These are phyloP conservation scores for Bimastos eiseni DNA, from an alignment of 2,888 invertebrate species.

Conservation along the genomic window DNA sequence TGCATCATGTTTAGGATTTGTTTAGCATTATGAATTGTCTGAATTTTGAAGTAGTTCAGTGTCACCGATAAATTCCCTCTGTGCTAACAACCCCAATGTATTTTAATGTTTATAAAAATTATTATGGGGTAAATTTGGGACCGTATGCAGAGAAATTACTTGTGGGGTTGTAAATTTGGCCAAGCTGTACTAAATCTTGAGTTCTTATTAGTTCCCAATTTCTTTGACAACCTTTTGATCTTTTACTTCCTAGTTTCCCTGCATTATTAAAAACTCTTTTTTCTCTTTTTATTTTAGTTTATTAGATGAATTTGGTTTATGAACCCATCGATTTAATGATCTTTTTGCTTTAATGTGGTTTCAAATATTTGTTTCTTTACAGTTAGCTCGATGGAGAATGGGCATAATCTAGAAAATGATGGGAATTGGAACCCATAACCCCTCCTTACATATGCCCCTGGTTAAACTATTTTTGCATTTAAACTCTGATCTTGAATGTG, in stretches of 20 bases:
- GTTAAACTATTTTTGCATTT: background rate
- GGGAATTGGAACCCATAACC: background rate
- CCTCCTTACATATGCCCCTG: background rate
- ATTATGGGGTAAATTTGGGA: background rate
- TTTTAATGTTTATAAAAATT: background rate
- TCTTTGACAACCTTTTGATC: background rate
- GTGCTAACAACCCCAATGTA: background rate
- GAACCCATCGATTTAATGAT: background rate
- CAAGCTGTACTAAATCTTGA: background rate
- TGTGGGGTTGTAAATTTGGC: background rate
- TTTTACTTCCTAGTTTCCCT: background rate
- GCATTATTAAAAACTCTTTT: background rate
- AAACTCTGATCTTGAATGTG: background rate
- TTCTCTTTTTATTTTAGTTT: background rate
- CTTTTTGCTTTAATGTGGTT: background rate
- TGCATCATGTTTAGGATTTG: constrained; percentile 2
- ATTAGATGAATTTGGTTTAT: background rate
- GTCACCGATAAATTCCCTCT: background rate
- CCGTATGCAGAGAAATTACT: background rate
- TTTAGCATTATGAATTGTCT: background rate
- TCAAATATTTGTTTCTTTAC: background rate
- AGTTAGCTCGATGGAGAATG: background rate
- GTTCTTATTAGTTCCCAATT: background rate
- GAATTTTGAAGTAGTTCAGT: constrained; percentile 5
- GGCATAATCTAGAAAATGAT: background rate